phyloP scores from a whole-genome alignment of 2,113 vertebrate species.

The Sprattus sprattus region DNA sequence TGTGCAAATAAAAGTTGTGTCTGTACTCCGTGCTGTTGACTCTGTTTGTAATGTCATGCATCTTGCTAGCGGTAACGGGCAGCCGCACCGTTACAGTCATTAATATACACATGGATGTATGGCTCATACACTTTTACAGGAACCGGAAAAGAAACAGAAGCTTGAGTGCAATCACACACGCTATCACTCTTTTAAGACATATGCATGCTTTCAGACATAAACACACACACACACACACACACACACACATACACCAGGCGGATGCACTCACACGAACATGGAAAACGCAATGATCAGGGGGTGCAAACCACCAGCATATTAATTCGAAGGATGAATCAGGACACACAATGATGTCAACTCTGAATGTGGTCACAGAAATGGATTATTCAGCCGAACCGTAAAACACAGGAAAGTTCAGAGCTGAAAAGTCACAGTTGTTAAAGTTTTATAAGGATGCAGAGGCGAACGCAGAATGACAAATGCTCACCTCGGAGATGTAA shows the following conservation, averaged over 20 bases:
- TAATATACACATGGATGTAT: background rate
- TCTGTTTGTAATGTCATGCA: too few relatives aligned
- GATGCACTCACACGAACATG: background rate
- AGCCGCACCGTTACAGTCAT: too few relatives aligned
- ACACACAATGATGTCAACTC: background rate
- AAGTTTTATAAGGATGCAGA: background rate
- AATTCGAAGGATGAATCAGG: background rate
- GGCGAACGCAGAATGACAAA: background rate
- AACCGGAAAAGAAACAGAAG: background rate
- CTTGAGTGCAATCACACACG: background rate
- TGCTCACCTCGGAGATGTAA: background rate
- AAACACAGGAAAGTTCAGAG: background rate
- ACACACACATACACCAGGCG: background rate
- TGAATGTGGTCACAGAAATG: background rate
- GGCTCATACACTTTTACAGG: background rate
- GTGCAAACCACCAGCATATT: background rate
- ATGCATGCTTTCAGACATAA: background rate
- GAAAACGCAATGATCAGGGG: background rate
- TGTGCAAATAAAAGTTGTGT: too few relatives aligned
- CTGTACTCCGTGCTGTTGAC: too few relatives aligned
- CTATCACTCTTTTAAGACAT: background rate
- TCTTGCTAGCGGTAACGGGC: too few relatives aligned
- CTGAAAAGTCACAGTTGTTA: background rate
- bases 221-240: slow-evolving; percentile 1
- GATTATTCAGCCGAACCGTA: background rate